phyloP scores from a whole-genome alignment of 2,888 invertebrate species.

The Litoditis marina region DNA sequence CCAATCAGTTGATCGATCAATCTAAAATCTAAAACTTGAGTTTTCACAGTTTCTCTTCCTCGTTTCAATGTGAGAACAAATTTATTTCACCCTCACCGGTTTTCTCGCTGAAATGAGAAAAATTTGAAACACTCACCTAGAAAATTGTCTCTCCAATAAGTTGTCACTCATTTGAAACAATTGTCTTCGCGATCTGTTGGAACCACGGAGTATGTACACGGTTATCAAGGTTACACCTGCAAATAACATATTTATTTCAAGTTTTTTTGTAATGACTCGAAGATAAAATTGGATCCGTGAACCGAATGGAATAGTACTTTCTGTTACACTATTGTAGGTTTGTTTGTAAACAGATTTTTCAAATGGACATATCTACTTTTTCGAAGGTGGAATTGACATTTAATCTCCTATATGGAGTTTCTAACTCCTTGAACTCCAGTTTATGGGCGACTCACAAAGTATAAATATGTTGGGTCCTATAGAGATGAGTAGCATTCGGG shows the following conservation, averaged over 20 bases:
- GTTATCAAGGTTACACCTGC: constrained; percentile 44
- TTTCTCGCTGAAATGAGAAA: no score
- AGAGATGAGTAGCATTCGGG: constrained; percentile 53
- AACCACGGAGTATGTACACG: constrained; percentile 48
- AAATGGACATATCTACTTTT: no score
- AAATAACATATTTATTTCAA: constrained; percentile 1
- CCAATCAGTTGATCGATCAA: no score
- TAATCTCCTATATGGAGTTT: no score
- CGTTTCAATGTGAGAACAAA: no score
- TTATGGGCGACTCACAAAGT: constrained; percentile 39
- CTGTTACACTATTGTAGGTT: no score
- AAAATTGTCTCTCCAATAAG: constrained; percentile 46
- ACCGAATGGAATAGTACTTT: not conserved
- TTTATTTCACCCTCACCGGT: no score
- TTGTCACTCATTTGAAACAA: constrained; percentile 54
- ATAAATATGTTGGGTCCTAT: constrained; percentile 56
- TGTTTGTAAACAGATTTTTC: no score
- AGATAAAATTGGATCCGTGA: not conserved
- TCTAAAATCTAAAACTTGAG: no score
- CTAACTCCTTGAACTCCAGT: no score
- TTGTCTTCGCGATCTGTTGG: constrained; percentile 47
- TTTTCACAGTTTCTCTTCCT: no score
- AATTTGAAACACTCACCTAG: constrained; percentile 2
- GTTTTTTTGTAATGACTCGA: not conserved
- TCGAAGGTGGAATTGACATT: no score